phyloP scores from a whole-genome alignment of 2,888 invertebrate genomes.

The Itoplectis maculator region DNA sequence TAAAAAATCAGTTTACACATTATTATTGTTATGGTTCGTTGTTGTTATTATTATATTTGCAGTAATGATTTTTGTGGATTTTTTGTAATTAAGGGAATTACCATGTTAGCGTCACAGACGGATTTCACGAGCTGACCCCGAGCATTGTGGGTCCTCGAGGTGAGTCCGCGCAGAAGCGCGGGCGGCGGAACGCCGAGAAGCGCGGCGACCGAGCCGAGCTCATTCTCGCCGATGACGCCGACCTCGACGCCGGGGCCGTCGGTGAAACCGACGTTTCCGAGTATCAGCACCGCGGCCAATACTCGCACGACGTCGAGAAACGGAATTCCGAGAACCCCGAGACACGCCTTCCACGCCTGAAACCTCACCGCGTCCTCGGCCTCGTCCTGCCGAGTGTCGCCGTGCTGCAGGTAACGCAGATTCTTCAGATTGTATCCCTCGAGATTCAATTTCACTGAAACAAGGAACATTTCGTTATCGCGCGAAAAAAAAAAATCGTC shows the following conservation, averaged over 20 bases:
- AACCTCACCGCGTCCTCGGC: conserved; percentile 91
- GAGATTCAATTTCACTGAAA: conserved; percentile 91
- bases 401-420: conserved; percentile 92
- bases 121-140: conserved; percentile 92
- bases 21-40: too few relatives aligned
- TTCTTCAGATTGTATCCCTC: conserved; percentile 94
- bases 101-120: conserved; percentile 93
- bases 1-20: too few relatives aligned
- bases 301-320: conserved; percentile 97
- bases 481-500: too few relatives aligned
- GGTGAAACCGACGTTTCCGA: conserved; percentile 96
- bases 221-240: conserved; percentile 92
- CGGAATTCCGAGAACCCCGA: conserved; percentile 96
- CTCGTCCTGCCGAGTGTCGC: conserved; percentile 90
- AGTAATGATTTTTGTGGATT: too few relatives aligned
- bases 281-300: conserved; percentile 94
- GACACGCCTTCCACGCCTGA: conserved; percentile 96
- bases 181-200: conserved; percentile 92
- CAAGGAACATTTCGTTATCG: neutral
- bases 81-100: conserved; percentile 81
- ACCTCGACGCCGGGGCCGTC: conserved; percentile 92
- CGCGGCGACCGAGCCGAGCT: conserved; percentile 94
- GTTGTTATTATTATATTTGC: too few relatives aligned
- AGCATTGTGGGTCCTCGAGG: conserved; percentile 92
- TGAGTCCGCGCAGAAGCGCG: conserved; percentile 92